Conservation (phyloP, 53 echinoderm and acorn worm species). For the Astropecten irregularis region DNA sequence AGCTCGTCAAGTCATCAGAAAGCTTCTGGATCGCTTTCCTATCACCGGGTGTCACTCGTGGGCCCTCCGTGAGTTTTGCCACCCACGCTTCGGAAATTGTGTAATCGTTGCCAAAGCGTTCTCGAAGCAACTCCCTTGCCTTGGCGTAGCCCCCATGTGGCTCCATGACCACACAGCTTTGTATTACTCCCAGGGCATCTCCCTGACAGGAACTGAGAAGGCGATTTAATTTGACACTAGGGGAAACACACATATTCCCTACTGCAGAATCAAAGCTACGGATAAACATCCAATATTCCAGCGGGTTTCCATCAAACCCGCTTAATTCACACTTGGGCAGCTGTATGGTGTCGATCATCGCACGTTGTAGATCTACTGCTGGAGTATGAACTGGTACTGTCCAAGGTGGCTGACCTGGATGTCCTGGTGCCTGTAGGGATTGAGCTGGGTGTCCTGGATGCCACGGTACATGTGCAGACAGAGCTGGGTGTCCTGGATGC, state of each 20-base stretch:
- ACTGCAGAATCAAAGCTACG: neutral
- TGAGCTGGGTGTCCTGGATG: no score
- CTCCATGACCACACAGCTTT: slow-evolving; percentile 2
- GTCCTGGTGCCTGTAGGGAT: neutral
- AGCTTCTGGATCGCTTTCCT: slow-evolving; percentile 32
- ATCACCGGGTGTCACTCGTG: slow-evolving; percentile 26
- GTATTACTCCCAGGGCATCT: neutral
- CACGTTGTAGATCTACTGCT: neutral
- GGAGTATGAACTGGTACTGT: neutral
- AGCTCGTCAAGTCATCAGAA: slow-evolving; percentile 46
- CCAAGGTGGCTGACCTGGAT: neutral
- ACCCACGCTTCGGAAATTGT: neutral
- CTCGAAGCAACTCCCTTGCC: neutral
- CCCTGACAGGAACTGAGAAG: neutral
- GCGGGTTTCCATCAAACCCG: neutral
- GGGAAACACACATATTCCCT: neutral
- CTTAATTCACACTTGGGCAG: neutral
- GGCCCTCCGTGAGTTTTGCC: neutral
- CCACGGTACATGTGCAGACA: no score
- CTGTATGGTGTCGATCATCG: neutral
- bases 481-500: no score
- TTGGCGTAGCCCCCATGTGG: neutral
- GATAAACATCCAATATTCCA: neutral
- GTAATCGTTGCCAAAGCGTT: slow-evolving; percentile 4
- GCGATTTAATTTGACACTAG: neutral